Percentiles rank a stretch among this genome's conserved stretches.
These are phyloP conservation scores for Sericinus montela DNA, from an alignment of 2,888 invertebrate species.

Conservation along the genomic window DNA sequence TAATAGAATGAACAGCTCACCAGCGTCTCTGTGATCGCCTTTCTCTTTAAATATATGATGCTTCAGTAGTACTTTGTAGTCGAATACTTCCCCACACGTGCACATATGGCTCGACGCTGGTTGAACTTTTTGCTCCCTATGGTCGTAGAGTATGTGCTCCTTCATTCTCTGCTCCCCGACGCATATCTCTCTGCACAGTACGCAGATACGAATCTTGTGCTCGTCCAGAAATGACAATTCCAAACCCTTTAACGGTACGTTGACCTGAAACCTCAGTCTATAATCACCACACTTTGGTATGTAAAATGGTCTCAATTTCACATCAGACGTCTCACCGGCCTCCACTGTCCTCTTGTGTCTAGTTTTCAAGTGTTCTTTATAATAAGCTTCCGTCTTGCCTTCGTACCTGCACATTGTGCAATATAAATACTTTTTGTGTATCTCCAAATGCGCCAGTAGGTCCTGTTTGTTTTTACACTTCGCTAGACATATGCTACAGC, in stretches of 20 bases:
- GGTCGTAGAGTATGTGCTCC: constrained; percentile 34
- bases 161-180: constrained; percentile 21
- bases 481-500: constrained; percentile 43
- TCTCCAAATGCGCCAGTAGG: constrained; percentile 32
- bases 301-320: constrained; percentile 22
- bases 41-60: constrained; percentile 43
- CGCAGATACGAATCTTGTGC: constrained; percentile 33
- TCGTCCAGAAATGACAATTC: neutral
- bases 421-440: constrained; percentile 30
- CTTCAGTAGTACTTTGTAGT: constrained; percentile 42
- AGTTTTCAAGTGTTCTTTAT: constrained; percentile 28
- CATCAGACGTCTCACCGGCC: neutral
- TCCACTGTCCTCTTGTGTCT: constrained; percentile 25
- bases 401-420: constrained; percentile 41
- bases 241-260: constrained; percentile 8
- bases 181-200: constrained; percentile 49
- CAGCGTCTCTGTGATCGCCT: constrained; percentile 16
- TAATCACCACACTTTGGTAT: neutral
- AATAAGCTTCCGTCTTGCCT: constrained; percentile 26
- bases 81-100: constrained; percentile 43
- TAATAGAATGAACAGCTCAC: neutral
- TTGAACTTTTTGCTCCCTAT: constrained; percentile 12
- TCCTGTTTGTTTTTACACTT: constrained; percentile 23
- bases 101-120: constrained; percentile 29
- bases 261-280: constrained; percentile 13